These are phyloP conservation scores for Pelecanoides urinatrix DNA, from an alignment of 2,113 vertebrate species.

Conservation along the genomic window DNA sequence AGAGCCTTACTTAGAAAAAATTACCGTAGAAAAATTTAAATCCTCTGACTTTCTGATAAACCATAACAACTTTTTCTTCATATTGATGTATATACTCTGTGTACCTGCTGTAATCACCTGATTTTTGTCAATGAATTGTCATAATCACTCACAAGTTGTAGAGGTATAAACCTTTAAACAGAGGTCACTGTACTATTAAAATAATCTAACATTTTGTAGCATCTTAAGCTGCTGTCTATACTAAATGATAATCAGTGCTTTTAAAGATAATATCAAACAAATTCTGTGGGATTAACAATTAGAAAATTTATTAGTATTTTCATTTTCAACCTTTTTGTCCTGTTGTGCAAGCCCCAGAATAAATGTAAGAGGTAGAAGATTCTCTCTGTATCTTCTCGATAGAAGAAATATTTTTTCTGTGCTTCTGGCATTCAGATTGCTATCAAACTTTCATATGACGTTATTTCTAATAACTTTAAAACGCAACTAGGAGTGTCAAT, in stretches of 20 bases:
- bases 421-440: background rate
- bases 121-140: background rate
- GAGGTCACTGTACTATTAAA: background rate
- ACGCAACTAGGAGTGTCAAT: background rate
- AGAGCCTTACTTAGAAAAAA: background rate
- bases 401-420: background rate
- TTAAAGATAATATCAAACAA: background rate
- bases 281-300: background rate
- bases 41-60: background rate
- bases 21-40: background rate
- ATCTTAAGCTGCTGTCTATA: background rate
- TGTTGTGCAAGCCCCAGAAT: background rate
- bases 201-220: background rate
- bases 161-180: background rate
- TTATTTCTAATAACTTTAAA: conserved; percentile 39
- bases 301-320: background rate
- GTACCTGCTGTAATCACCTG: background rate
- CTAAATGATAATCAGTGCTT: background rate
- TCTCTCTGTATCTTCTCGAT: background rate
- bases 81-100: background rate
- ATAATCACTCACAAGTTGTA: background rate
- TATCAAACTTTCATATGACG: background rate
- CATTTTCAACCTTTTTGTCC: background rate
- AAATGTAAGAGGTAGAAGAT: background rate
- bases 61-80: background rate